Base-by-base conservation (phyloP, 1,140 invertebrate species). In the Hypsibius dujardini region DNA sequence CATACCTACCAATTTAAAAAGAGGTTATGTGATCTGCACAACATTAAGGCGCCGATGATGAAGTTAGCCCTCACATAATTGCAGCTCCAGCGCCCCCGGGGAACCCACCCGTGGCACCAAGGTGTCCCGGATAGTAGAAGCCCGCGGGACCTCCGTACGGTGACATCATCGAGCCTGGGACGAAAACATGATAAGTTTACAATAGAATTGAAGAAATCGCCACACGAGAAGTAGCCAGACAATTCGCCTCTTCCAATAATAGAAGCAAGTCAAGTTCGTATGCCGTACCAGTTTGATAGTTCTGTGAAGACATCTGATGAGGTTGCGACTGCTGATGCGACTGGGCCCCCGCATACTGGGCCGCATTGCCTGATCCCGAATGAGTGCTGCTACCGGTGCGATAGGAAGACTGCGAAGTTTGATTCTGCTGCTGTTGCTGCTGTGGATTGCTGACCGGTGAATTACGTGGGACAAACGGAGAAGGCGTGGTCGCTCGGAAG, bases 371-470 rank as follows among this genome's bases (percentile, higher is more conserved):
- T 67, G 7, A 42, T 67, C 62, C 42, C 62, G 12, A 42, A 7
- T 14, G 62, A 14, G 7, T 42, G 62, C 12, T 12, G 62, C 12
- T 67, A 67, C 12, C 62, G 62, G 7, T 12, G 7, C 7, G 62
- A 42, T 67, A 42, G 62, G 42, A 12, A 3, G 3, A 42, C 42
- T 3, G 62, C 62, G 50, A 56, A 7, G 7, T 7, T 56, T 56
- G 50, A 7, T n/a, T n/a, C 7, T 7, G n/a, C 50, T 56, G 7
- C 62, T 67, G 62, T 42, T 7, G 7, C 62, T 7, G 62, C 42
- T 67, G 62, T 42, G 62, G 62, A 67, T 67, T 67, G 62, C 62
- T 67, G 7, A 67, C 62, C 7, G 62, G 62, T 7, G 62, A 7
- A 42, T 67, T 67, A 42, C 62, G 62, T 3, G 62, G 62, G 42